Percentiles rank a stretch among this genome's conserved stretches.
phyloP scores from a whole-genome alignment of 2,888 invertebrate species.

The Leptopilina myrica region DNA sequence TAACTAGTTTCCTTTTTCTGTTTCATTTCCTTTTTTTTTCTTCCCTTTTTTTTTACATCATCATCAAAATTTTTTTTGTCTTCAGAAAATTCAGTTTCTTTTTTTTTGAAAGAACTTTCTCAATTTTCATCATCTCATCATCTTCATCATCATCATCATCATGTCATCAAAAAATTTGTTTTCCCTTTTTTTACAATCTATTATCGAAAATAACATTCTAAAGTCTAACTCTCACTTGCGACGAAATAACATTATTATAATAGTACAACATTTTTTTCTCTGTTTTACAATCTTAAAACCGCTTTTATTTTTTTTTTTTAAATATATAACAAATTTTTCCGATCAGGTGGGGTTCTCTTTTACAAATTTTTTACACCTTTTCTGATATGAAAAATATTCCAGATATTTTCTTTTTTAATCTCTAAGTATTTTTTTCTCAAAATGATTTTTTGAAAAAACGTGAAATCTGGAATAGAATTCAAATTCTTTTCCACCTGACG shows the following conservation, averaged over 20 bases:
- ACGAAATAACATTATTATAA: constrained; percentile 70
- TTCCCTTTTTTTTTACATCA: constrained; percentile 50
- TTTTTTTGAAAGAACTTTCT: constrained; percentile 57
- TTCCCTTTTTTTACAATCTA: constrained; percentile 56
- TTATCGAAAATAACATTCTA: constrained; percentile 72
- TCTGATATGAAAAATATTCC: constrained; percentile 38
- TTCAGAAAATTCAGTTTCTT: constrained; percentile 24
- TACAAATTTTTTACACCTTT: not conserved
- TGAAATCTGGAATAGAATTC: constrained; percentile 33
- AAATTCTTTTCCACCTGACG: constrained; percentile 46
- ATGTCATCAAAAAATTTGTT: not conserved
- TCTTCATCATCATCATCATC: constrained; percentile 32
- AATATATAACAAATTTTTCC: constrained; percentile 21
- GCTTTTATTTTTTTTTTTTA: constrained; percentile 23
- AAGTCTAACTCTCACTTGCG: constrained; percentile 69
- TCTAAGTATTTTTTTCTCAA: not conserved
- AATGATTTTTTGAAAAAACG: not conserved
- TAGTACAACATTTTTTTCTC: constrained; percentile 61
- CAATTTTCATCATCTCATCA: constrained; percentile 59
- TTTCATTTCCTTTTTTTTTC: constrained; percentile 39
- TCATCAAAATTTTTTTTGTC: constrained; percentile 64
- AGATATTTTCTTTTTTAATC: constrained; percentile 7
- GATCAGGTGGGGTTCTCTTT: constrained; percentile 32
- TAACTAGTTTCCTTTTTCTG: constrained; percentile 38
- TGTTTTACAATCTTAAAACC: constrained; percentile 64